phyloP scores from a whole-genome alignment of 2,113 vertebrate species.

The Apistogramma diplotaenia region DNA sequence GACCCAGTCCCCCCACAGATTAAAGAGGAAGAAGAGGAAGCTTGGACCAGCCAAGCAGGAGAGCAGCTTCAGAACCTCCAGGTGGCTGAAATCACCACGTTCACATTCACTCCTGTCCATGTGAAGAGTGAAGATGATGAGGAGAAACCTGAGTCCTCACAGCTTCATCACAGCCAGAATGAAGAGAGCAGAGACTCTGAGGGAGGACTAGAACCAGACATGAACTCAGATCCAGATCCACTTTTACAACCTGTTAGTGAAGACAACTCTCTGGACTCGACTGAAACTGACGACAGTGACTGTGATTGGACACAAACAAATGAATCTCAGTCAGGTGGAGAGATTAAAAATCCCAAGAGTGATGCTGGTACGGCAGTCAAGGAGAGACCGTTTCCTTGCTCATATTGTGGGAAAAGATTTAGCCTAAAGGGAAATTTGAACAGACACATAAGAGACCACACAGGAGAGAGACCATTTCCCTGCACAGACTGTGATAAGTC shows the following conservation, averaged over 20 bases:
- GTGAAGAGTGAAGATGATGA: neutral
- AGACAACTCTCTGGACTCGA: neutral
- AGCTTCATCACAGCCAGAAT: neutral
- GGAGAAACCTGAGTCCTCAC: neutral
- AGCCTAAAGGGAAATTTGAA: slow-evolving; percentile 51
- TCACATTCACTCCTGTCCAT: neutral
- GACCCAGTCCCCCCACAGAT: neutral
- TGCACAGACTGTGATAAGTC: slow-evolving; percentile 31
- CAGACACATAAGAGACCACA: slow-evolving; percentile 47
- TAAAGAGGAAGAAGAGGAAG: neutral
- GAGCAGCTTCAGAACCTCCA: neutral
- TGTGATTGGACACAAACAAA: neutral
- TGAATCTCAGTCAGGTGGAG: neutral
- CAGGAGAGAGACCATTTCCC: slow-evolving; percentile 40
- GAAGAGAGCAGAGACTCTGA: neutral
- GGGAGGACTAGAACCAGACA: neutral
- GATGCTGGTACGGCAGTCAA: neutral
- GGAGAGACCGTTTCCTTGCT: slow-evolving; percentile 44
- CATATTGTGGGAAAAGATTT: slow-evolving; percentile 44
- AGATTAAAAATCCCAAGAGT: neutral
- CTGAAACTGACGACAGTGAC: slow-evolving; percentile 1
- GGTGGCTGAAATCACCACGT: neutral
- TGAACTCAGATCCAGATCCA: neutral
- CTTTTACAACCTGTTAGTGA: neutral
- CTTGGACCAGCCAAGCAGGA: neutral